A percentile compares a stretch with the other conserved stretches of the same genome.
Conservation (phyloP, 2,888 invertebrate species). For the Anaspis maculata region DNA sequence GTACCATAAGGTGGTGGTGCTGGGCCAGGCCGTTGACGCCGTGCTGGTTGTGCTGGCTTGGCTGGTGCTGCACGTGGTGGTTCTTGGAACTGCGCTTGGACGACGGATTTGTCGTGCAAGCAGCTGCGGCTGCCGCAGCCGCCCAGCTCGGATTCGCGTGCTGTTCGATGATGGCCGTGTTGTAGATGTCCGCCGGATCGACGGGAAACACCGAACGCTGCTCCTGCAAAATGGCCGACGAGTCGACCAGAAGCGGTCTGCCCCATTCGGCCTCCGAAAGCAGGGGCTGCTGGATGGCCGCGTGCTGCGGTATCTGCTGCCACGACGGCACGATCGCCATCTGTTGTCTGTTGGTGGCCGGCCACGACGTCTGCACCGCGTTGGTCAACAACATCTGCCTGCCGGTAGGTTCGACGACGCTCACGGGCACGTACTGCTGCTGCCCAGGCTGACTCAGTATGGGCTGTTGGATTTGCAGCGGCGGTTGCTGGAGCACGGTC, state of each 20-base stretch:
- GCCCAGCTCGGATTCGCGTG: conserved; percentile 41
- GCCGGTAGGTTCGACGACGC: conserved; percentile 82
- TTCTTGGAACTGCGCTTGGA: conserved; percentile 48
- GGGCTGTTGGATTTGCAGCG: conserved; percentile 69
- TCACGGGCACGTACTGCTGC: conserved; percentile 89
- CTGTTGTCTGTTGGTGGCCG: conserved; percentile 55
- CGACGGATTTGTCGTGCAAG: too few relatives aligned
- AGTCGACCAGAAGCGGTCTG: conserved; percentile 68
- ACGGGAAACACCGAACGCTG: conserved; percentile 57
- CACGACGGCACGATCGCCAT: conserved; percentile 79
- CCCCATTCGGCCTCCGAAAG: conserved; percentile 60
- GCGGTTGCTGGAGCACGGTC: conserved; percentile 58
- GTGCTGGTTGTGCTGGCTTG: conserved; percentile 45
- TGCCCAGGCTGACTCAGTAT: conserved; percentile 73
- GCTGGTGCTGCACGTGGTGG: conserved; percentile 53
- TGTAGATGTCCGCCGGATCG: conserved; percentile 50
- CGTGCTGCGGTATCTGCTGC: conserved; percentile 64
- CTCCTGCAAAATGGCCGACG: conserved; percentile 62
- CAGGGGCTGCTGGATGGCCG: conserved; percentile 52
- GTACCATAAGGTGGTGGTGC: conserved; percentile 39
- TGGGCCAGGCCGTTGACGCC: too few relatives aligned
- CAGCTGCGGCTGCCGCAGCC: too few relatives aligned
- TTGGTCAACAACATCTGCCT: conserved; percentile 71
- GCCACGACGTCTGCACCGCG: conserved; percentile 65
- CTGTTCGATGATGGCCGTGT: conserved; percentile 48